Base-by-base conservation (phyloP, 2,888 invertebrate genomes). In the Cephus pulcher region DNA sequence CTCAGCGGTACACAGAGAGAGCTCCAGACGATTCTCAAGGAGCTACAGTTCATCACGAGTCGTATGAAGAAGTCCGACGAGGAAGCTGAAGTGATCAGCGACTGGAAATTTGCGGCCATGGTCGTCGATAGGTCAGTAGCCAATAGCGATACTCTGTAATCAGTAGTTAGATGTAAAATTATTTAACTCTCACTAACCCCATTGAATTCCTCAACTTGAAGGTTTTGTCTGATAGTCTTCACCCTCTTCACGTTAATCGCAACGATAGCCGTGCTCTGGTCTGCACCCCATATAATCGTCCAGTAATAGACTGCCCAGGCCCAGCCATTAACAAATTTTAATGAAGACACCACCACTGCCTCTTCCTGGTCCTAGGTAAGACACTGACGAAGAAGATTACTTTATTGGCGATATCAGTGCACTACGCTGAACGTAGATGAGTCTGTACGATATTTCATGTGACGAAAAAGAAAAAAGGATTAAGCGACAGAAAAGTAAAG, bases 71-170 rank as follows among this genome's bases (percentile, higher is more conserved):
- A 98, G 92, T 96, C 98, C 78, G 98, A 99, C 90, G 97, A 98
- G 88, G 97, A 98, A 90, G 96, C 96, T 79, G 98, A 98, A 91
- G 94, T 97, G 85, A 97, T 97, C 88, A 97, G 96, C 92, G 98
- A 99, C 92, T 98, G 98, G 98, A 98, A 98, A 92, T 99, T 98
- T 92, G 98, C 98, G 79, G 98, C 98, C 84, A 98, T 98, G 97
- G 98, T 98, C 91, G 98, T 99, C 91, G 98, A 99, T 93, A 96
- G 97, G 94, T 95, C 83, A 91, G 86, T 80, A 76, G 34, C 56
- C 34, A n/a, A 69, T 68, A 12, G 4, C 70, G 73, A 77, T 34
- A 3, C 56, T 34, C 34, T 11, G 56, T 33, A 6, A 32, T 73
- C 23, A 11, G 3, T 69, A 1, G 1, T 15, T 70, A 1, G n/a